Conservation (phyloP, 2,113 vertebrate species). For the Spea multiplicata region DNA sequence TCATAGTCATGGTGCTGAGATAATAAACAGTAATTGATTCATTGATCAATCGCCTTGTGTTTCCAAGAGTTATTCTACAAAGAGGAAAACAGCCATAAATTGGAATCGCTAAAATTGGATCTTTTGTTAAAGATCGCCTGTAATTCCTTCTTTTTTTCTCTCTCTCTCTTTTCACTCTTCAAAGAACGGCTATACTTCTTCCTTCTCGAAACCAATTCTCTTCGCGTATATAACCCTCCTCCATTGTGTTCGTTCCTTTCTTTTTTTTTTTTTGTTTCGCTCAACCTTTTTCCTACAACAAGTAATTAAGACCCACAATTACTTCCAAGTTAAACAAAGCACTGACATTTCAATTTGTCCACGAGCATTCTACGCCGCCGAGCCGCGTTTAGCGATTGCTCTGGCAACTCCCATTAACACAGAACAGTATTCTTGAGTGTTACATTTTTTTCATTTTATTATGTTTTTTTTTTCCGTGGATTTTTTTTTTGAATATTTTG, state of each 20-base stretch:
- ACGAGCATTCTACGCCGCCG: neutral
- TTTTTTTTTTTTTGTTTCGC: neutral
- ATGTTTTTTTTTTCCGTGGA: neutral
- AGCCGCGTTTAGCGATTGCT: neutral
- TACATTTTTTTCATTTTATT: neutral
- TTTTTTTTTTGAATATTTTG: conserved; percentile 5
- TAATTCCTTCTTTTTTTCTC: neutral
- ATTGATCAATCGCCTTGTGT: conserved; percentile 46
- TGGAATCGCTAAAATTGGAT: conserved; percentile 19
- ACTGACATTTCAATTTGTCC: conserved; percentile 38
- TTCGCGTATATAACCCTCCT: conserved; percentile 18
- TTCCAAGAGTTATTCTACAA: conserved; percentile 33
- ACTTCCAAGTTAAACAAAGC: conserved; percentile 41
- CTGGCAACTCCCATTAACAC: neutral
- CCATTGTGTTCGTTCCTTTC: neutral
- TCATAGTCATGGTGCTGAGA: conserved; percentile 20
- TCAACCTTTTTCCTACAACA: neutral
- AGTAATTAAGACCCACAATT: conserved; percentile 45
- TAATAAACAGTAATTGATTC: conserved; percentile 50
- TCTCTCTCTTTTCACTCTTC: neutral
- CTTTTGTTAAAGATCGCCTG: conserved; percentile 15
- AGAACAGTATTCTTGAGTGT: neutral
- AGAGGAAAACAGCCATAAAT: conserved; percentile 15
- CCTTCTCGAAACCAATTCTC: conserved; percentile 16
- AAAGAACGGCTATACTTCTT: conserved; percentile 26